A percentile compares a stretch with the other conserved stretches of the same genome.
These are phyloP conservation scores for Gallirallus australis DNA, from an alignment of 2,797 vertebrate genomes.

Conservation along the genomic window DNA sequence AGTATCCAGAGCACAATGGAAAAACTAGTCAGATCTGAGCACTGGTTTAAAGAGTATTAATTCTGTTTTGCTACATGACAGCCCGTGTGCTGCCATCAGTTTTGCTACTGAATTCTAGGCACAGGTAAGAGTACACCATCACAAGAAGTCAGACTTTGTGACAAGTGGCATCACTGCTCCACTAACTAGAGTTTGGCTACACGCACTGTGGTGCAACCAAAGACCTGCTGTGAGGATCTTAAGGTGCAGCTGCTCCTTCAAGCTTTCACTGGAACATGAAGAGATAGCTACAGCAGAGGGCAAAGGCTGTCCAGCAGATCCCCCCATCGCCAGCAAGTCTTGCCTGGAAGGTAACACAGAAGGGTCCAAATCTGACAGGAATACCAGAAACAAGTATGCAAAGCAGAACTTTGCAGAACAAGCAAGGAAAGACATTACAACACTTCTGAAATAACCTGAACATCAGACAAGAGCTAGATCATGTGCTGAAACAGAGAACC, in stretches of 20 bases:
- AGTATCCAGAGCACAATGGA: constrained; percentile 46
- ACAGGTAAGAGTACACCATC: constrained; percentile 36
- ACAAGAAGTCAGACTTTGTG: constrained; percentile 40
- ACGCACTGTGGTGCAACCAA: constrained; percentile 25
- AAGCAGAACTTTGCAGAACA: constrained; percentile 73
- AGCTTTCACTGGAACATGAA: not conserved
- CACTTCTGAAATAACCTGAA: constrained; percentile 55
- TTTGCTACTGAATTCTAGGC: constrained; percentile 2
- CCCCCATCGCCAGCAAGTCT: constrained; percentile 40
- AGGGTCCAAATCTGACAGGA: constrained; percentile 51
- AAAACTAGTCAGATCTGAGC: constrained; percentile 50
- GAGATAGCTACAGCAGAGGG: constrained; percentile 20
- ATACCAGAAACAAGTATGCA: constrained; percentile 54
- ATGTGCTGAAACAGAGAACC: constrained; percentile 24
- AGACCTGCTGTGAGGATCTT: not conserved
- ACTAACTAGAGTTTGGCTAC: constrained; percentile 35
- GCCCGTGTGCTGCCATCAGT: constrained; percentile 29
- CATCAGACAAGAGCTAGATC: constrained; percentile 67
- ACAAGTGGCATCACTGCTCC: constrained; percentile 30
- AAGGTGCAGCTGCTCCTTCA: constrained; percentile 50
- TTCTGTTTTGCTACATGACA: constrained; percentile 40
- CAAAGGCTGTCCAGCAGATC: constrained; percentile 48
- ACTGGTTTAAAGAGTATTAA: constrained; percentile 21
- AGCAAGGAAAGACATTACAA: constrained; percentile 54
- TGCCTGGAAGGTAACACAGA: constrained; percentile 57